A percentile compares a stretch with the other conserved stretches of the same genome.
These are phyloP conservation scores for Nephrotoma guestfalica DNA, from an alignment of 2,888 invertebrate genomes.

Conservation along the genomic window DNA sequence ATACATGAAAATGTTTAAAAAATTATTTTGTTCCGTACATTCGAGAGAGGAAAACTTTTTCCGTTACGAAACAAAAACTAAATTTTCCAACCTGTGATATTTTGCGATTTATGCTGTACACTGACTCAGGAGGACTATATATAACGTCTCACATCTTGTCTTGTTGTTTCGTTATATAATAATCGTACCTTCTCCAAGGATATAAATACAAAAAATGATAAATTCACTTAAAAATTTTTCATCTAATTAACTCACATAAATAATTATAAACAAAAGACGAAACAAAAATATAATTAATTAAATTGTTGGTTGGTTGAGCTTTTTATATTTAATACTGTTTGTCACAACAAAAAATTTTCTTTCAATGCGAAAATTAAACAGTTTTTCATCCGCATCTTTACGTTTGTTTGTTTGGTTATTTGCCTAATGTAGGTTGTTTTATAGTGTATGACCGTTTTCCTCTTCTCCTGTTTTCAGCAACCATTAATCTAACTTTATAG, in stretches of 20 bases:
- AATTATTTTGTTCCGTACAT: not conserved
- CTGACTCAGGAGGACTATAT: not conserved
- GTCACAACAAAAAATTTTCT: not conserved
- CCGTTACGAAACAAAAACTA: not conserved
- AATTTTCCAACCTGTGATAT: not conserved
- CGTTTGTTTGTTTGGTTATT: not conserved
- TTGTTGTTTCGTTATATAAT: not conserved
- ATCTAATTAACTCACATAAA: conserved; percentile 3
- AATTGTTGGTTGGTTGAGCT: conserved; percentile 3
- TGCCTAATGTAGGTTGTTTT: not conserved
- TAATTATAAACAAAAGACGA: conserved; percentile 1
- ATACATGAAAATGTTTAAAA: not conserved
- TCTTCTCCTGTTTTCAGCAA: not conserved
- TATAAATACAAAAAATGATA: not conserved
- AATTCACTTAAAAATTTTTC: conserved; percentile 3
- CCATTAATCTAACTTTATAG: not conserved
- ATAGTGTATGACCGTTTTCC: not conserved
- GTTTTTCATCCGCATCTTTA: not conserved
- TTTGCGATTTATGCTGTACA: not conserved
- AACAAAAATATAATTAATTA: not conserved
- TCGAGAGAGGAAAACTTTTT: not conserved
- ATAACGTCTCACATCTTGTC: not conserved
- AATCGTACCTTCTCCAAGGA: not conserved
- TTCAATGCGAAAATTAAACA: not conserved
- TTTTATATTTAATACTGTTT: not conserved